Conservation (phyloP, 2,888 invertebrate species). For the Cerastoderma edule region DNA sequence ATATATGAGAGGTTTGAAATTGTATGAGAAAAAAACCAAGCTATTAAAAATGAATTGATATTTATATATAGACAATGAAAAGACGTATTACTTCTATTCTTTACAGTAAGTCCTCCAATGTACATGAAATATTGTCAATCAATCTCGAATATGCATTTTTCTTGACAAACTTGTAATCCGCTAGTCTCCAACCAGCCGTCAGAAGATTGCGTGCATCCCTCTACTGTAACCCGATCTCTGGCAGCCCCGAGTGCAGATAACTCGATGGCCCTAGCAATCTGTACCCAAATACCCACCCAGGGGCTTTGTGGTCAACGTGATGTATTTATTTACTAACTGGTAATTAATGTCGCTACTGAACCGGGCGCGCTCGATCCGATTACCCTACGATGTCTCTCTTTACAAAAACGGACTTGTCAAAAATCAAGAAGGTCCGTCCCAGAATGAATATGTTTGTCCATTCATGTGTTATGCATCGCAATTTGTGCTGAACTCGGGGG, state of each 20-base stretch:
- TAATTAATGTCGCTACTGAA: conserved; percentile 60
- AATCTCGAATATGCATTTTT: no score
- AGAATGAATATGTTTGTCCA: conserved; percentile 39
- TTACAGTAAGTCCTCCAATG: no score
- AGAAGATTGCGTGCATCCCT: conserved; percentile 49
- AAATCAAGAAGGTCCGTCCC: conserved; percentile 31
- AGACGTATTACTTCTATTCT: no score
- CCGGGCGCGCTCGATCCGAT: conserved; percentile 49
- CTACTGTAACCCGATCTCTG: conserved; percentile 50
- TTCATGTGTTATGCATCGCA: conserved; percentile 60
- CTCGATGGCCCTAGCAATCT: conserved; percentile 37
- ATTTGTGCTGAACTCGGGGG: conserved; percentile 32
- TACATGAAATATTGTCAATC: no score
- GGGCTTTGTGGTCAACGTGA: conserved; percentile 61
- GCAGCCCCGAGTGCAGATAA: conserved; percentile 51
- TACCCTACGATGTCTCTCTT: conserved; percentile 60
- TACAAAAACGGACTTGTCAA: conserved; percentile 62
- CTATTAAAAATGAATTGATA: no score
- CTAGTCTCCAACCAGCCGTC: conserved; percentile 1
- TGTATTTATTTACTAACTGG: conserved; percentile 55
- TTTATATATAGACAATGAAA: no score
- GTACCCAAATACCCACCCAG: conserved; percentile 53
- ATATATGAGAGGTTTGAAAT: no score
- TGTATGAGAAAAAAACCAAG: no score
- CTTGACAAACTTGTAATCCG: no score